Percentiles rank a stretch among this genome's conserved stretches.
phyloP scores from a whole-genome alignment of 2,113 vertebrate species.

The Quiscalus mexicanus region DNA sequence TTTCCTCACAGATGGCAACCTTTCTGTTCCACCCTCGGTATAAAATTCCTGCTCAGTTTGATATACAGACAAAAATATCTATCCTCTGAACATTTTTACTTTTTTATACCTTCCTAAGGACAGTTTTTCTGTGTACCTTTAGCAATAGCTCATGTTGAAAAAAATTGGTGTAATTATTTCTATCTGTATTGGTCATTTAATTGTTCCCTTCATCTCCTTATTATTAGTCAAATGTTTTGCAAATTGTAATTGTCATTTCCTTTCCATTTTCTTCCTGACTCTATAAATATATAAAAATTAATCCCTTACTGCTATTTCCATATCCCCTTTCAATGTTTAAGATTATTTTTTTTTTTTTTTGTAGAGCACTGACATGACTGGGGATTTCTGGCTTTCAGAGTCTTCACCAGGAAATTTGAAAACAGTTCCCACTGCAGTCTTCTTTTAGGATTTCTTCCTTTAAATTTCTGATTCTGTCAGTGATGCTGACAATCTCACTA shows the following conservation, averaged over 20 bases:
- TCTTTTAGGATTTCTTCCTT: background rate
- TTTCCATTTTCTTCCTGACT: background rate
- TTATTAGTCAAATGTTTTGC: background rate
- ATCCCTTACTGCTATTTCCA: background rate
- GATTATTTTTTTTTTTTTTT: background rate
- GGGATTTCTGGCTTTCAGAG: background rate
- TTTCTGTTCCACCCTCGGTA: constrained; percentile 57
- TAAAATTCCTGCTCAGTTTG: constrained; percentile 53
- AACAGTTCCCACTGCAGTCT: background rate
- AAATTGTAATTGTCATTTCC: constrained; percentile 21
- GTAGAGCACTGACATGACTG: background rate
- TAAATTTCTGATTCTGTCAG: background rate
- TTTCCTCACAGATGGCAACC: constrained; percentile 68
- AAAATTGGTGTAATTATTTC: constrained; percentile 8
- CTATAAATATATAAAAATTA: constrained; percentile 11
- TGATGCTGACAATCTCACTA: background rate
- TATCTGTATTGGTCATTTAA: constrained; percentile 28
- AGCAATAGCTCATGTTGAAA: background rate
- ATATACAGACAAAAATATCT: constrained; percentile 54
- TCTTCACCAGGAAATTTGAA: background rate
- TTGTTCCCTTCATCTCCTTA: background rate
- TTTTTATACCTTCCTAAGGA: background rate
- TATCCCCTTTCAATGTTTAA: background rate
- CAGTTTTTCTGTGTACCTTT: background rate
- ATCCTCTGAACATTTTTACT: background rate